phyloP scores from a whole-genome alignment of 2,888 invertebrate genomes.

The Clistopyga incitator region DNA sequence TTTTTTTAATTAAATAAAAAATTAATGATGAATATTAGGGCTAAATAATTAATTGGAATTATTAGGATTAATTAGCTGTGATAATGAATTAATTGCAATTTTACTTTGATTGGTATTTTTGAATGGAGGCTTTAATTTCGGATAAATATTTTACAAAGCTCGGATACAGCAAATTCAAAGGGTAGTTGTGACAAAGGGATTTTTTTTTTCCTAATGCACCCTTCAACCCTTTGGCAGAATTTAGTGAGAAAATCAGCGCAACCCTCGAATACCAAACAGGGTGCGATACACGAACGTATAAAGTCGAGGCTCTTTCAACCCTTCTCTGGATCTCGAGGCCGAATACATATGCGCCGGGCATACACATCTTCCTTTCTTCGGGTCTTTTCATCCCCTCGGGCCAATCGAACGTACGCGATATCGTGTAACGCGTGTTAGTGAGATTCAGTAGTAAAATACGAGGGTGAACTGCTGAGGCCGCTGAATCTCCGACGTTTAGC shows the following conservation, averaged over 20 bases:
- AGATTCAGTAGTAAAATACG: slow-evolving; percentile 37
- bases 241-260: slow-evolving; percentile 41
- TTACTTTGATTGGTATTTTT: too few species aligned
- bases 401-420: slow-evolving; percentile 18
- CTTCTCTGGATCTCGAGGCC: not conserved
- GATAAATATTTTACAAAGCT: not conserved
- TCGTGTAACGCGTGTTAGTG: slow-evolving; percentile 23
- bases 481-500: not conserved
- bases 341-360: not conserved
- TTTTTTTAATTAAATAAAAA: too few species aligned
- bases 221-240: not conserved
- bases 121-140: too few species aligned
- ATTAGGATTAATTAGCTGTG: too few species aligned
- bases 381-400: slow-evolving; percentile 33
- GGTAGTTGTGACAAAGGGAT: too few species aligned
- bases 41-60: too few species aligned
- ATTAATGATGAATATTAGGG: too few species aligned
- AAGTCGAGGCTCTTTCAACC: slow-evolving; percentile 20
- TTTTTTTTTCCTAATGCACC: slow-evolving; percentile 21
- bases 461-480: slow-evolving; percentile 27
- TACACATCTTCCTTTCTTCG: slow-evolving; percentile 2
- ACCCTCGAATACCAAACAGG: slow-evolving; percentile 49
- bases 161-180: too few species aligned
- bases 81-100: too few species aligned
- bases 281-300: slow-evolving; percentile 11